Evolutionary conservation across 2,797 vertebrate genomes (phyloP), one percentile per base, ranked within the genome.

Genomic region (Myoxocephalus aenaeus): DNA sequence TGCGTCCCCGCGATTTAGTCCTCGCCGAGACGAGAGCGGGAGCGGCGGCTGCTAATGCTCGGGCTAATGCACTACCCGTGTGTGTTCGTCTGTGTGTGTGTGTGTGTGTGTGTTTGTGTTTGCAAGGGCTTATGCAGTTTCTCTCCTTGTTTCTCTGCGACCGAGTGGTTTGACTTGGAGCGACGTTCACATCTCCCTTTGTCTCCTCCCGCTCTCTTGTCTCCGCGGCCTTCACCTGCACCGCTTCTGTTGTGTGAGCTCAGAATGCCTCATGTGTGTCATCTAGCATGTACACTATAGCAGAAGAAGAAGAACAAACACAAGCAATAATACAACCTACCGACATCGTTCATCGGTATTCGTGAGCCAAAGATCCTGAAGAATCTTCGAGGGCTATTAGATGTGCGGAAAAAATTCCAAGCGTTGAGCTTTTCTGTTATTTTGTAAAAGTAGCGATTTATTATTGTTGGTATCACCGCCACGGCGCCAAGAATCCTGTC

Each of bases 1-100:
- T 50, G 90, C 86, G 87, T 94, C 94, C 92, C 79, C 76, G 59
- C 85, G 88, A 95, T 93, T 95, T 92, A 92, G 90, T 86, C 81
- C 84, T 86, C 76, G 70, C 88, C 14, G 73, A 94, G 92, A 93
- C 75, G 61, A 91, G 87, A 89, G 87, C 77, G 12, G 76, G 85
- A 87, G 84, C 70, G 81, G 84, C 81, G 84, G 85, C 85, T 84
- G 90, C 86, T 93, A 92, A 93, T 91, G 89, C 86, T 85, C 70
- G 7, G 54, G 83, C 86, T 92, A 93, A 92, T 91, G 84, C 86
- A 90, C 85, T 91, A 87, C 65, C 57, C 63, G 44, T 44, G 59
- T 77, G 54, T 71, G 75, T 67, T 64, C 44, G 44, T 65, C 62
- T 64, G 25, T 57, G 40, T 68, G 68, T 81, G 74, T 53, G 50